phyloP scores from a whole-genome alignment of 2,113 vertebrate genomes.

The Nothoprocta perdicaria region DNA sequence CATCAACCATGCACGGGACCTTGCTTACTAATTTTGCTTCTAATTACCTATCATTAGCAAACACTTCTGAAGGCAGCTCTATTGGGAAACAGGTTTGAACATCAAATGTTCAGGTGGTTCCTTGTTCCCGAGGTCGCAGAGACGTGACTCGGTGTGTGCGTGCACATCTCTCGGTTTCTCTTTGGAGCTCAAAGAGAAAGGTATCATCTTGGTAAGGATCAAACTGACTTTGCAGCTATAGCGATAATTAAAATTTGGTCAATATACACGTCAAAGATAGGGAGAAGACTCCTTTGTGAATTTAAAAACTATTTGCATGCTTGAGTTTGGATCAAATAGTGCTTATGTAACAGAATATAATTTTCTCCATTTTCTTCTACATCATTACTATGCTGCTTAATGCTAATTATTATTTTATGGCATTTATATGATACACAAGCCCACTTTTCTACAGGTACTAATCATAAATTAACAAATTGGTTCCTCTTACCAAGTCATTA shows the following conservation, averaged over 20 bases:
- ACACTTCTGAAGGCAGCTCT: neutral
- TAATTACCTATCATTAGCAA: neutral
- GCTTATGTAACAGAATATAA: neutral
- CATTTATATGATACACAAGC: neutral
- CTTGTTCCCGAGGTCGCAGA: neutral
- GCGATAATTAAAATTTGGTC: neutral
- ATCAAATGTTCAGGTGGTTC: neutral
- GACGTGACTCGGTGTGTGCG: too few relatives aligned
- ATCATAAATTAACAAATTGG: slow-evolving; percentile 23
- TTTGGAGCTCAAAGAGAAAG: neutral
- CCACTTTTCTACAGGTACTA: neutral
- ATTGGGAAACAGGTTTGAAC: neutral
- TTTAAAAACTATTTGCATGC: neutral
- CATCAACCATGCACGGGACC: neutral
- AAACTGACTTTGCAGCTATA: neutral
- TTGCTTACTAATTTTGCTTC: neutral
- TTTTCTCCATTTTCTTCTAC: neutral
- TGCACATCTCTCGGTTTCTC: neutral
- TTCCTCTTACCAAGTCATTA: neutral
- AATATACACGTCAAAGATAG: neutral
- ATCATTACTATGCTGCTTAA: neutral
- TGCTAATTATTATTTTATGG: neutral
- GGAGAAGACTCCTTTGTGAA: neutral
- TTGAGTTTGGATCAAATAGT: neutral
- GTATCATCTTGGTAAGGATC: neutral